Conservation (phyloP, 2,797 vertebrate species). For the Trematomus bernacchii region DNA sequence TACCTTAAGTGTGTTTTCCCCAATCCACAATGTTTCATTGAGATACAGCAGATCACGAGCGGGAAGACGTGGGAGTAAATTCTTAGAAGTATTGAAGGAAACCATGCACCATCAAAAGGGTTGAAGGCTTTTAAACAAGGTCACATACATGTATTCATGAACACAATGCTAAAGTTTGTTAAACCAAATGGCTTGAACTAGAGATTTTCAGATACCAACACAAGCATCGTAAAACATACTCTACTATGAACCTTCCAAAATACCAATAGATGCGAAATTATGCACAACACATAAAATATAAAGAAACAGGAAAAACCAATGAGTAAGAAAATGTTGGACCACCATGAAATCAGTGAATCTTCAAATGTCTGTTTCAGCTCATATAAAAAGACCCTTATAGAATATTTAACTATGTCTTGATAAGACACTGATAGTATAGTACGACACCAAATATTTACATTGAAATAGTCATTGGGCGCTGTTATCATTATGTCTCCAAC, state of each 20-base stretch:
- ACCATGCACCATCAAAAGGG: not conserved
- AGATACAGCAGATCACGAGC: not conserved
- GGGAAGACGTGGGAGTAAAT: constrained; percentile 7
- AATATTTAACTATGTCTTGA: no score
- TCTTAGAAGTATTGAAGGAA: not conserved
- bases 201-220: no score
- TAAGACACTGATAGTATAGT: no score
- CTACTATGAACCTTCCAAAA: not conserved
- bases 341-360: not conserved
- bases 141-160: not conserved
- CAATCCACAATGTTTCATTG: not conserved
- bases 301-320: not conserved
- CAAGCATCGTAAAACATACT: no score
- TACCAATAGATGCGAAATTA: not conserved
- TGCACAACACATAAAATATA: not conserved
- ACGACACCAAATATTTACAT: no score
- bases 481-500: no score
- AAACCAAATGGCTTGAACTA: not conserved
- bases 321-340: not conserved
- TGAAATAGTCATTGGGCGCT: no score
- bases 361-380: not conserved
- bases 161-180: not conserved
- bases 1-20: not conserved
- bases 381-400: not conserved
- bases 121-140: not conserved